Base-by-base conservation (phyloP, 2,113 vertebrate genomes). In the Mixornis gularis region DNA sequence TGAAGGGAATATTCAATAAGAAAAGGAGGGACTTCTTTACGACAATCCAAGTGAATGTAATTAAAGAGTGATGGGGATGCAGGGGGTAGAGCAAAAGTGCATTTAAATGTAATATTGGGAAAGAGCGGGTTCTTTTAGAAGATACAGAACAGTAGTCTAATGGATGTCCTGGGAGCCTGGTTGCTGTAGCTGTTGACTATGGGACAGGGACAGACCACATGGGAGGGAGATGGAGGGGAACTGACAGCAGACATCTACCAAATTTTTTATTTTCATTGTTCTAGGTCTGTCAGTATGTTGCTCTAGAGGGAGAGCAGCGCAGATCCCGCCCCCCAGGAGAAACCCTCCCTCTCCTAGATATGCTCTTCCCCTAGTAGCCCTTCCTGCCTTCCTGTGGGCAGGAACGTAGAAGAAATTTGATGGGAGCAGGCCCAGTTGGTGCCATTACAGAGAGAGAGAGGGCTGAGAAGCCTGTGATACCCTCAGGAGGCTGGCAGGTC, bases 1-100 rank as follows among this genome's bases (percentile, higher is more conserved):
- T 76, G 82, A 91, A 92, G 32, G 64, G 40, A 86, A 53, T 74
- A 80, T 84, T 88, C 85, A 40, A 41, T 41, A 88, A 38, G 25
- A 25, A 89, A 89, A 91, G 5, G 13, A 77, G 83, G 10, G 30
- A 34, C 52, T 90, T 82, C 38, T 65, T 88, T 70, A 80, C 48
- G 56, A 68, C 22, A 83, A 55, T 71, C 21, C 15, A 70, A 62
- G 15, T 48, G 46, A 80, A 30, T 56, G 32, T 68, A 89, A 90
- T 69, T 76, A 70, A 92, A 76, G 40, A 84, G 22, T 79, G 87
- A 66, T 29, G 19, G 30, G 36, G 55, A 77, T 15, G 58, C 66
- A 87, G n/a, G 16, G 41, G 21, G 19, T 78, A 81, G 38, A 89
- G 36, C 9, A 66, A 62, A 63, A 83, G 41, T 73, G 34, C 17